Conservation (phyloP, 2,797 vertebrate species). For the Sitta carolinensis region DNA sequence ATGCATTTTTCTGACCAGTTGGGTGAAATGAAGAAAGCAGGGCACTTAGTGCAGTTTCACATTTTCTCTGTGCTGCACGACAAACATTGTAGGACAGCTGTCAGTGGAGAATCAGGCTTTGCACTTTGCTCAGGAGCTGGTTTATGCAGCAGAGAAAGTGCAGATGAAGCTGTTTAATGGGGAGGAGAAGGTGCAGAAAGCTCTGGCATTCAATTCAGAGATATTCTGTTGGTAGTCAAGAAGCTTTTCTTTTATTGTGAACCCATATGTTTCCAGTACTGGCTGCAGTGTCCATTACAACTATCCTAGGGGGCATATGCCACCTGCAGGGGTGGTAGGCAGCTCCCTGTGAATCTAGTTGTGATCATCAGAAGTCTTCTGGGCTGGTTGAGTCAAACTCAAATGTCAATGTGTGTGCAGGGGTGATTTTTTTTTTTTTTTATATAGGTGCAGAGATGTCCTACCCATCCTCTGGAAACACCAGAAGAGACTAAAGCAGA, state of each 20-base stretch:
- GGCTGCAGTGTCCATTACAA: background rate
- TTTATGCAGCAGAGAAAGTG: background rate
- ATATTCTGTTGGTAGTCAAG: rapidly evolving
- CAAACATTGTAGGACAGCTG: background rate
- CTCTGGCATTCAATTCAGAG: background rate
- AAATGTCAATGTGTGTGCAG: background rate
- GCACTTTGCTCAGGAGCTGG: background rate
- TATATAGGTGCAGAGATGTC: background rate
- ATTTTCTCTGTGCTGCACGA: background rate
- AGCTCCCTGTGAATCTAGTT: background rate
- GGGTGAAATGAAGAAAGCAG: background rate
- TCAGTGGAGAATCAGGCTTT: background rate
- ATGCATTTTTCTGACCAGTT: background rate
- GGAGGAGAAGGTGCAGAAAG: background rate
- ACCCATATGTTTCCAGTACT: background rate
- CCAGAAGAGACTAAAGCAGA: background rate
- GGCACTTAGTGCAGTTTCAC: background rate
- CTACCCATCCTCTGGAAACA: background rate
- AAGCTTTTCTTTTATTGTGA: background rate
- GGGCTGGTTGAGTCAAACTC: background rate
- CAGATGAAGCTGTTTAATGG: background rate
- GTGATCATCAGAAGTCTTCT: background rate
- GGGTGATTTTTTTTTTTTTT: background rate
- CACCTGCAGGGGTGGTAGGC: background rate
- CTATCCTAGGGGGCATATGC: background rate